These are phyloP conservation scores for Luperina nickerlii DNA, from an alignment of 2,888 invertebrate species.

Conservation along the genomic window DNA sequence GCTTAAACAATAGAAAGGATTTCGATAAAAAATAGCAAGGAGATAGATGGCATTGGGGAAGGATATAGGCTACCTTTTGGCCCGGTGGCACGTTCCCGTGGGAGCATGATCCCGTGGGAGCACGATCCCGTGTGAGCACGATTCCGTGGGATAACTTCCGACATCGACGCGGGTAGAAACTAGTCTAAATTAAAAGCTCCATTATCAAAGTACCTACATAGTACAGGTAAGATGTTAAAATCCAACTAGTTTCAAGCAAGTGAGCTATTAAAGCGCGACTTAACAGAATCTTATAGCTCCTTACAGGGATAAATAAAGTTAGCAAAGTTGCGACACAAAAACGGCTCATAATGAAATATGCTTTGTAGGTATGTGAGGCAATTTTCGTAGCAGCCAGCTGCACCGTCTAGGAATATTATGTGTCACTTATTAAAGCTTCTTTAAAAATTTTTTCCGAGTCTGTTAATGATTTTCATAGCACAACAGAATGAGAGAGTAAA, in stretches of 20 bases:
- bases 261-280: constrained; percentile 30
- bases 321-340: constrained; percentile 43
- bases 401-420: constrained; percentile 22
- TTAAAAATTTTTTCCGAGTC: constrained; percentile 1
- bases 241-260: constrained; percentile 14
- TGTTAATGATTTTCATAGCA: neutral
- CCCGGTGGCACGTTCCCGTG: neutral
- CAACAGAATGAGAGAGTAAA: neutral
- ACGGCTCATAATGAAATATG: constrained; percentile 60
- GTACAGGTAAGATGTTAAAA: neutral
- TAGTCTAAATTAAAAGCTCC: neutral
- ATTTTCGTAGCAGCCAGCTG: constrained; percentile 51
- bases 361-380: constrained; percentile 61
- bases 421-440: constrained; percentile 28
- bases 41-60: neutral
- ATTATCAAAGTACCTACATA: constrained; percentile 24
- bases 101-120: too few species aligned
- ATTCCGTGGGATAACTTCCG: too few species aligned
- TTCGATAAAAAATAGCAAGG: neutral
- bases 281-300: constrained; percentile 41
- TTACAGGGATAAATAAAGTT: constrained; percentile 50
- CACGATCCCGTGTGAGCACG: neutral
- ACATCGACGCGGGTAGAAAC: neutral
- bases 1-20: neutral
- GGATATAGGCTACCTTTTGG: neutral